Base-by-base conservation (phyloP, 2,113 vertebrate species). In the Neolamprologus ventralis region DNA sequence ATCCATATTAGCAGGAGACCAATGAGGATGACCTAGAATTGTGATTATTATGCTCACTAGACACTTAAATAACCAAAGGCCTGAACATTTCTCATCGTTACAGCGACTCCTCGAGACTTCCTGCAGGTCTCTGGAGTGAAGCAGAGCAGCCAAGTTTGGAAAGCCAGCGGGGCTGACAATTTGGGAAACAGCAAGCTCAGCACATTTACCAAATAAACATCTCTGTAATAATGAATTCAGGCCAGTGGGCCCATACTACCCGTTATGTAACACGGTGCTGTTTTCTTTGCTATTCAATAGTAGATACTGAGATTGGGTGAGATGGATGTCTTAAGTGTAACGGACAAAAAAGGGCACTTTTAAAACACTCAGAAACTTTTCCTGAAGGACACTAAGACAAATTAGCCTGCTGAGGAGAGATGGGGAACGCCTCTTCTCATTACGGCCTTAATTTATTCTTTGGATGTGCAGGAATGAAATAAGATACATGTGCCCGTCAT, bases 401-500 rank as follows among this genome's bases (percentile, higher is more conserved):
- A 89, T 85, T 3, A 73, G 54, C 60, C 88, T 42, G 58, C 89
- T 28, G 88, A 82, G 83, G 81, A 82, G 80, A 83, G 89, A 85
- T 47, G 73, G 85, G 89, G 87, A 93, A 92, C 91, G 89, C 92
- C 91, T 93, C 88, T 89, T 93, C 84, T 84, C 82, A 93, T 93
- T 92, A 93, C 51, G 23, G 81, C 35, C 26, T 45, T 91, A 84
- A 93, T 92, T 89, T 88, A 89, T 85, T 85, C 87, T 90, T 16
- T 31, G 79, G 73, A 90, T 71, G 87, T 88, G 63, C 80, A 42
- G 33, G 33, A 88, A 7, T 6, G 42, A 81, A 87, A 88, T 85
- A 85, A 91, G 91, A 90, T 84, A 71, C 93, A 91, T 91, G 88
- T 49, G 88, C 82, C 91, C 88, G 91, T 92, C 92, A 94, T 91